Percentiles rank a stretch among this genome's conserved stretches.
Conservation (phyloP, 1,140 invertebrate species). For the Orchesella cincta region DNA sequence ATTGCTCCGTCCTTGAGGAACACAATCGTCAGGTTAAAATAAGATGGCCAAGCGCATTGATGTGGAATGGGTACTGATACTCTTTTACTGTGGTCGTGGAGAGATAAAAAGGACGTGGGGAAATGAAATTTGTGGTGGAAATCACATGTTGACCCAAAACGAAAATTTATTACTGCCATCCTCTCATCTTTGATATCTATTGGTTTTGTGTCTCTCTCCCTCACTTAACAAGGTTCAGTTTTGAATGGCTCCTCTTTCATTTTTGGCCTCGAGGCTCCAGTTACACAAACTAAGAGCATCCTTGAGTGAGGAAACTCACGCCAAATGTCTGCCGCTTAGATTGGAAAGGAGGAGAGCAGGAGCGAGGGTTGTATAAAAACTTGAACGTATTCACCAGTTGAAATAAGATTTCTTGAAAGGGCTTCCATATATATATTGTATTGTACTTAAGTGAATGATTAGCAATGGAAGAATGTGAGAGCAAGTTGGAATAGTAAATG, state of each 20-base stretch:
- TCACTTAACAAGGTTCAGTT: conserved; percentile 22
- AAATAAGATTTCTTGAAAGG: conserved; percentile 19
- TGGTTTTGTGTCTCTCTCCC: conserved; percentile 18
- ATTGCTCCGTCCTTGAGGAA: background rate
- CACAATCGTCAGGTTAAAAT: conserved; percentile 7
- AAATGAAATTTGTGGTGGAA: conserved; percentile 23
- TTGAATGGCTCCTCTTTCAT: conserved; percentile 18
- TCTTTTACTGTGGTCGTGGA: background rate
- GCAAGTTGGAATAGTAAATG: too few relatives aligned
- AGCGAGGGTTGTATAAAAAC: background rate
- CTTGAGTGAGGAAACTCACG: conserved; percentile 2
- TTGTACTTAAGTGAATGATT: background rate
- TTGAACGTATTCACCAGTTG: conserved; percentile 14
- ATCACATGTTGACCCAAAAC: conserved; percentile 25
- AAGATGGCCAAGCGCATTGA: conserved; percentile 6
- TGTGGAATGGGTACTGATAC: conserved; percentile 17
- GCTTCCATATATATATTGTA: background rate
- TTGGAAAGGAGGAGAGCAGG: background rate
- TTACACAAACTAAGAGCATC: background rate
- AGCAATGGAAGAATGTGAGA: too few relatives aligned
- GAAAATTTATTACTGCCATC: conserved; percentile 19
- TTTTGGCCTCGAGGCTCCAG: background rate
- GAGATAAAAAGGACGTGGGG: background rate
- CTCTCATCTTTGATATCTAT: conserved; percentile 29
- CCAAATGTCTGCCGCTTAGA: background rate